Evolutionary conservation across 2,113 vertebrate species (phyloP).

Genomic region (Larimichthys crocea): DNA sequence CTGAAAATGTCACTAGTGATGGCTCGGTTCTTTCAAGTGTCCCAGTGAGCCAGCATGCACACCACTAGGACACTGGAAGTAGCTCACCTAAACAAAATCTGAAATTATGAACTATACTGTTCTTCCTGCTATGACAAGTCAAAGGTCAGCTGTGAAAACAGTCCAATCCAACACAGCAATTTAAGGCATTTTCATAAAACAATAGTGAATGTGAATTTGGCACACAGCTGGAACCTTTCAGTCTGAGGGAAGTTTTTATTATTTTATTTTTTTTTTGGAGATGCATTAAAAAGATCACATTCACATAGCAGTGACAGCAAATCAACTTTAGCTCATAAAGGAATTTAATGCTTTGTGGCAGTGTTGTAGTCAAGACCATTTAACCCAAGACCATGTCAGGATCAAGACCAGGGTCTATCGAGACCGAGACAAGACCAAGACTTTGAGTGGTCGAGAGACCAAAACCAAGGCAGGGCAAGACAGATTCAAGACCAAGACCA

Average conservation of each 20-base stretch:
- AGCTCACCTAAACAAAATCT: background rate
- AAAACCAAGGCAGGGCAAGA: too few relatives aligned
- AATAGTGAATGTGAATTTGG: constrained; percentile 7
- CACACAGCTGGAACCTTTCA: background rate
- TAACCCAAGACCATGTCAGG: too few relatives aligned
- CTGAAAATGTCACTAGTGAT: background rate
- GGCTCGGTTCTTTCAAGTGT: background rate
- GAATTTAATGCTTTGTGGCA: background rate
- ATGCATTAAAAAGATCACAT: background rate
- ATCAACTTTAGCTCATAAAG: background rate
- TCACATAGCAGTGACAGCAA: background rate
- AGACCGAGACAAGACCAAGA: too few relatives aligned
- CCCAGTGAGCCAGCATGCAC: constrained; percentile 7
- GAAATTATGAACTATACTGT: background rate
- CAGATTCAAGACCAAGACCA: too few relatives aligned
- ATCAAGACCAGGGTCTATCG: too few relatives aligned
- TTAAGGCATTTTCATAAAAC: background rate
- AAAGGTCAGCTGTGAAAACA: background rate
- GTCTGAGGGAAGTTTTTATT: background rate
- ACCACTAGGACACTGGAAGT: background rate
- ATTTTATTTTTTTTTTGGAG: background rate
- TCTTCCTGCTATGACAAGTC: background rate
- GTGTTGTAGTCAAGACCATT: too few relatives aligned
- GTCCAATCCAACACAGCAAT: background rate
- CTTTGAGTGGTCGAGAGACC: too few relatives aligned